Percentiles rank a stretch among this genome's conserved stretches.
Conservation (phyloP, 2,797 vertebrate species). For the Typhlichthys eigenmanni region DNA sequence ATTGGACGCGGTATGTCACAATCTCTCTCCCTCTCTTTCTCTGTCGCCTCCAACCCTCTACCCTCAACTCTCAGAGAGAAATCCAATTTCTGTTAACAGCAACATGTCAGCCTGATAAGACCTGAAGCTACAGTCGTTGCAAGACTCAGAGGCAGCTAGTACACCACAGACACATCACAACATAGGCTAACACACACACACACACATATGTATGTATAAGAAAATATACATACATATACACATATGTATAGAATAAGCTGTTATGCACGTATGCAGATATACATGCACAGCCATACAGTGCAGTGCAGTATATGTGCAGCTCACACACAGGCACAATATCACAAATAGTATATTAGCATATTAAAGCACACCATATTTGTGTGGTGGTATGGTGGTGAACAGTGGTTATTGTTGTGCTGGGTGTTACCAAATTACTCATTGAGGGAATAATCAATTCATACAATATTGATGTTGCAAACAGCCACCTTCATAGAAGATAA, state of each 20-base stretch:
- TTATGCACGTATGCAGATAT: neutral
- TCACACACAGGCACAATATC: too few relatives aligned
- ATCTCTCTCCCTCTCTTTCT: slow-evolving; percentile 31
- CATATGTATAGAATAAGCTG: neutral
- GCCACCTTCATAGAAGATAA: too few relatives aligned
- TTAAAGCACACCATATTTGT: too few relatives aligned
- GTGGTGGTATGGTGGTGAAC: too few relatives aligned
- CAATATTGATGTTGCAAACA: too few relatives aligned
- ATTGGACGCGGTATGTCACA: slow-evolving; percentile 44
- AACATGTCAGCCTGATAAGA: slow-evolving; percentile 70
- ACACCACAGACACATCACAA: slow-evolving; percentile 14
- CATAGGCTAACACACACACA: slow-evolving; percentile 22
- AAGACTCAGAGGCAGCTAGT: slow-evolving; percentile 7
- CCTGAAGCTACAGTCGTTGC: slow-evolving; percentile 56
- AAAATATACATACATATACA: neutral
- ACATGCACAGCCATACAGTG: neutral
- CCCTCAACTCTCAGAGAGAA: slow-evolving; percentile 62
- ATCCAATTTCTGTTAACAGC: slow-evolving; percentile 74
- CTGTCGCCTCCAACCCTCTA: slow-evolving; percentile 32
- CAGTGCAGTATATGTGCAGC: too few relatives aligned
- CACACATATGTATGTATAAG: neutral
- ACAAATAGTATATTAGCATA: too few relatives aligned
- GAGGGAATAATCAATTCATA: too few relatives aligned
- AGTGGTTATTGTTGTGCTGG: too few relatives aligned
- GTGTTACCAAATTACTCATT: too few relatives aligned